Base-by-base conservation (phyloP, 2,113 vertebrate genomes). In the Glaucomys volans region DNA sequence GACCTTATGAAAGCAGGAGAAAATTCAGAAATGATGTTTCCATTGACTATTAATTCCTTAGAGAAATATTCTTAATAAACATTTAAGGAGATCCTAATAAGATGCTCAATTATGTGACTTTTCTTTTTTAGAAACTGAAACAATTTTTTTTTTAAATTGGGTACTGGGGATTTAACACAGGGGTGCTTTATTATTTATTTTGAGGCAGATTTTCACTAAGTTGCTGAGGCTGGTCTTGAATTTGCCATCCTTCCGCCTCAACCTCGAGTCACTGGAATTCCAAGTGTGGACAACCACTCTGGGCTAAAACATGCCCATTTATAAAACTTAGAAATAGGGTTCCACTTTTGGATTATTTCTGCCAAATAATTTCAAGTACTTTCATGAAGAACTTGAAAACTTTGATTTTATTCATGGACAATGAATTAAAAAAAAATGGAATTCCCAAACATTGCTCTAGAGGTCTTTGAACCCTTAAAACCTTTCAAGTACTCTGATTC, bases 321-420 rank as follows among this genome's bases (percentile, higher is more conserved):
- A 85, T 35, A 84, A 95, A 86, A 87, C 80, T 87, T 77, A 75
- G 47, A 85, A 94, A 92, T 84, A 12, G 28, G 42, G 13, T 44
- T 74, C 22, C 17, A 72, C 72, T 42, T 97, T 89, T 84, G 59
- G 26, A 72, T 79, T 9, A 18, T 35, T 22, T 6, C 24, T 94
- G 42, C 30, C 83, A 95, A 85, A 77, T 85, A 84, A 77, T 52
- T 54, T 44, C 80, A 37, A 64, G 12, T 81, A 13, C 4, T 94
- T 71, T 87, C 30, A 87, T 54, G 94, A 91, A 79, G 5, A 96
- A 69, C 20, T 77, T 47, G 74, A 87, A 91, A 96, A 22, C 11
- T 18, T 94, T 87, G 74, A 54, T 35, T 91, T 71, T 74, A 88
- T 28, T 93, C 59, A 86, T 18, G 79, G n/a, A n/a, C n/a, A n/a